Conservation (phyloP, 2,888 invertebrate species). For the Aphelenchoides bicaudatus region DNA sequence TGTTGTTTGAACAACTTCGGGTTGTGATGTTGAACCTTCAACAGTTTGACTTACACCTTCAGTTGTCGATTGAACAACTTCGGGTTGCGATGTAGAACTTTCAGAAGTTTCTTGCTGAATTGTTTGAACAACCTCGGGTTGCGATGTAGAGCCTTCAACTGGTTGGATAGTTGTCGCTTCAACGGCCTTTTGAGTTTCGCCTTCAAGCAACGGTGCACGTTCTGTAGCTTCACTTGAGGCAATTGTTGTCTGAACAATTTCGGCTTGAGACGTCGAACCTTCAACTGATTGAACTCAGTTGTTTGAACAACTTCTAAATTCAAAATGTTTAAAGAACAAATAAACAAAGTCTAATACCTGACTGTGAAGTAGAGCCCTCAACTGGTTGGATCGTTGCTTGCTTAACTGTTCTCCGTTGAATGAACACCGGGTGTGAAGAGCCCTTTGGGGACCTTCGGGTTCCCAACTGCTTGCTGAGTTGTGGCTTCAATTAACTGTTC, state of each 20-base stretch:
- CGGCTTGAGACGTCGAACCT: not conserved
- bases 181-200: not conserved
- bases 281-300: not conserved
- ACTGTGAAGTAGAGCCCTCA: not conserved
- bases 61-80: not conserved
- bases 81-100: not conserved
- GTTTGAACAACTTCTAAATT: not conserved
- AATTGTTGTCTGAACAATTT: not conserved
- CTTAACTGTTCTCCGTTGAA: not conserved
- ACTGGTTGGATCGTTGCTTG: not conserved
- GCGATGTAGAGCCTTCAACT: not conserved
- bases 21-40: not conserved
- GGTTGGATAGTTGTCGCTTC: slow-evolving; percentile 14
- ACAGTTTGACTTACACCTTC: not conserved
- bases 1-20: not conserved
- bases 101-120: not conserved
- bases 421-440: not conserved
- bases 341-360: no score
- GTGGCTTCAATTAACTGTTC: not conserved
- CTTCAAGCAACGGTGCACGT: not conserved
- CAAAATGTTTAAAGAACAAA: no score
- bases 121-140: not conserved
- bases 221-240: not conserved
- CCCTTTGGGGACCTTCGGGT: not conserved
- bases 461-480: slow-evolving; percentile 3